These are phyloP conservation scores for Prinia subflava DNA, from an alignment of 2,113 vertebrate genomes.

Conservation along the genomic window DNA sequence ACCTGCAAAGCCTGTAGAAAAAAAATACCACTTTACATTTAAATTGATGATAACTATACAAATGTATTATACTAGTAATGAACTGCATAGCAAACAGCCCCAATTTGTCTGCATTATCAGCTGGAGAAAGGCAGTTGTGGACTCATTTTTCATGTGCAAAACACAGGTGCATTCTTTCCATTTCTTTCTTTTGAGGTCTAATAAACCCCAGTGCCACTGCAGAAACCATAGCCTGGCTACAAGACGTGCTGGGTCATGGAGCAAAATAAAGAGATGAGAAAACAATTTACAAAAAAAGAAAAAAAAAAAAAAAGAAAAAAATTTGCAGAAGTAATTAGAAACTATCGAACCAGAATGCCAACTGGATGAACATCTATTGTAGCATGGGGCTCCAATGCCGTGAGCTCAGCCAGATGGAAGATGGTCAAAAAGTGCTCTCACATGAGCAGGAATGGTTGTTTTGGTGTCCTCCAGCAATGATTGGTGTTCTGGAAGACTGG, in stretches of 20 bases:
- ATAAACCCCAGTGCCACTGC: not conserved
- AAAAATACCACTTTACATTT: not conserved
- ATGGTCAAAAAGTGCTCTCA: not conserved
- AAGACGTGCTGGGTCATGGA: not conserved
- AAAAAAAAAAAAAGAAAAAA: too few relatives aligned
- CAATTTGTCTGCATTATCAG: not conserved
- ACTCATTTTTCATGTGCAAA: not conserved
- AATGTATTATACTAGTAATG: not conserved
- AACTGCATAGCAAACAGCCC: not conserved
- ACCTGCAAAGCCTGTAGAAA: not conserved
- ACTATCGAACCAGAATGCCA: not conserved
- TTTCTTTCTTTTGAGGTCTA: not conserved
- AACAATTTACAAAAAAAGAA: not conserved
- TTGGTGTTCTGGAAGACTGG: not conserved
- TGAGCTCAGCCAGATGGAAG: not conserved
- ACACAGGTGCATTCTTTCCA: not conserved
- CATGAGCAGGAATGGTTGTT: not conserved
- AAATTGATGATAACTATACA: not conserved
- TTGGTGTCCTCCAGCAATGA: not conserved
- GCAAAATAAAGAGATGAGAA: not conserved
- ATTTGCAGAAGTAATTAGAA: not conserved
- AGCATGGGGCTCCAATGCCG: rapidly evolving
- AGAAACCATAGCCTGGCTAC: not conserved
- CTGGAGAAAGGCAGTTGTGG: not conserved
- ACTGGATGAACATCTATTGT: rapidly evolving